Evolutionary conservation across 2,797 vertebrate genomes (phyloP).

Genomic region (Poecilia velifera): DNA sequence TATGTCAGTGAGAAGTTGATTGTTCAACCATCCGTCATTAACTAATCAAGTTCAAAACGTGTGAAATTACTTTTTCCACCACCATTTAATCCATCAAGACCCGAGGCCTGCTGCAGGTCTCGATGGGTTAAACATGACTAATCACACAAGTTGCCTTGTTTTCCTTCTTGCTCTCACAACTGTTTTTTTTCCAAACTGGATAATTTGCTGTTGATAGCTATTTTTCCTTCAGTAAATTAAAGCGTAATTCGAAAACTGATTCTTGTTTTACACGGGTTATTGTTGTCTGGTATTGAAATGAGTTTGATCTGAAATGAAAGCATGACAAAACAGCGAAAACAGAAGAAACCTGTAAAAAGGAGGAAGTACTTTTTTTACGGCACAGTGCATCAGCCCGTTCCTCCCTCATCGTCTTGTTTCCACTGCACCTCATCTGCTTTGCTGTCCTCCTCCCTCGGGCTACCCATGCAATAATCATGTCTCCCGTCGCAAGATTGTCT

Average conservation of each 20-base stretch:
- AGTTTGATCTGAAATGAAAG: background rate
- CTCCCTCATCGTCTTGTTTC: background rate
- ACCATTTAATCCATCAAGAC: conserved; percentile 9
- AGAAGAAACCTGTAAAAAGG: too few species aligned
- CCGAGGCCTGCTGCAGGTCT: background rate
- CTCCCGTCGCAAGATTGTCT: conserved; percentile 28
- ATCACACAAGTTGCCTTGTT: background rate
- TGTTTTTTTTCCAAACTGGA: background rate
- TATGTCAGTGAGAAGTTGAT: background rate
- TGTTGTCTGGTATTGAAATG: background rate
- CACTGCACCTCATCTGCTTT: conserved; percentile 14
- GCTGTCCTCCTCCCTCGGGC: conserved; percentile 12
- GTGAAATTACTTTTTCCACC: conserved; percentile 14
- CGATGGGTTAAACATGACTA: conserved; percentile 3
- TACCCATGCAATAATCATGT: conserved; percentile 41
- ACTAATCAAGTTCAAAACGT: background rate
- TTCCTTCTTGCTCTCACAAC: background rate
- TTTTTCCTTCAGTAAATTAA: background rate
- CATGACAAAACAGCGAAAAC: background rate
- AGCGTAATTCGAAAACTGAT: background rate
- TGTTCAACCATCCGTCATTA: conserved; percentile 5
- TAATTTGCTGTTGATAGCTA: background rate
- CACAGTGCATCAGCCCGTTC: background rate
- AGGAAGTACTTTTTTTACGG: background rate
- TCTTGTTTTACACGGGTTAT: background rate